These are phyloP conservation scores for Lagorchestes hirsutus DNA, from an alignment of 2,797 vertebrate genomes.

Conservation along the genomic window DNA sequence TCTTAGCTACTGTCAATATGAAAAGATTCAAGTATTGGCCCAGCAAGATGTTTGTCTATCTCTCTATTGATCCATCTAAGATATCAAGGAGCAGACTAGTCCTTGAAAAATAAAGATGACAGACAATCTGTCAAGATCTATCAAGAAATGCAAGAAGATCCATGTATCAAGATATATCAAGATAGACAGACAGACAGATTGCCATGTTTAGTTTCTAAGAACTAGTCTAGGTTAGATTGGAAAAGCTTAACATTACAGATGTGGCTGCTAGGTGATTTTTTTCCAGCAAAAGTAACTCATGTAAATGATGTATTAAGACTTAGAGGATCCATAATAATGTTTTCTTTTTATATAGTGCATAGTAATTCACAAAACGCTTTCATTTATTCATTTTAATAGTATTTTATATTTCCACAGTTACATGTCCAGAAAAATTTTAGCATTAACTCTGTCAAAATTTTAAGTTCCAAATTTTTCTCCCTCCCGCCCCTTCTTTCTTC, in stretches of 20 bases:
- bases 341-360: neutral
- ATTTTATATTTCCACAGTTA: too few relatives aligned
- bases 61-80: neutral
- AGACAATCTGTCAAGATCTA: neutral
- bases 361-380: neutral
- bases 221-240: neutral
- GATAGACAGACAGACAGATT: neutral
- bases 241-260: neutral
- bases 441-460: too few relatives aligned
- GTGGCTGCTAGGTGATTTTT: neutral
- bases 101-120: too few relatives aligned
- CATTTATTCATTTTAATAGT: too few relatives aligned
- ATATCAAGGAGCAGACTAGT: too few relatives aligned
- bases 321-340: neutral
- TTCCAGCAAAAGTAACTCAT: neutral
- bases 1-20: neutral
- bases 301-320: neutral
- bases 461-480: too few relatives aligned
- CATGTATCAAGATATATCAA: neutral
- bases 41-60: neutral
- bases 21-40: neutral
- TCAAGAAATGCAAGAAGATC: too few relatives aligned
- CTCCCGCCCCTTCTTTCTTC: too few relatives aligned
- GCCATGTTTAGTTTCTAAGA: neutral
- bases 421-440: too few relatives aligned